phyloP scores from a whole-genome alignment of 2,888 invertebrate genomes.

The Lasioglossum pauxillum region DNA sequence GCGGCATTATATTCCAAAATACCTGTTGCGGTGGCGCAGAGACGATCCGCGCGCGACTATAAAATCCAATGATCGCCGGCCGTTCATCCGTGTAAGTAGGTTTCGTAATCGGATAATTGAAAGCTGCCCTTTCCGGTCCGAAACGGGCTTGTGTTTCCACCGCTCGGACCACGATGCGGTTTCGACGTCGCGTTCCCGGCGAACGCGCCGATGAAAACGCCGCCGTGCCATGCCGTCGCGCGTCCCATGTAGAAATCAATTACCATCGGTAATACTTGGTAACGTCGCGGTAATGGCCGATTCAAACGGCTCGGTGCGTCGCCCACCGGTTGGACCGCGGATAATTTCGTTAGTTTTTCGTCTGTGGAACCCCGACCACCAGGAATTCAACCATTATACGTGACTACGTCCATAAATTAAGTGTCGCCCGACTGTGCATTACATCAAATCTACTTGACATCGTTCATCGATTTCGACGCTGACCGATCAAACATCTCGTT shows the following conservation, averaged over 20 bases:
- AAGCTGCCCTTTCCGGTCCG: conserved; percentile 10
- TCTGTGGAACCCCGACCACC: not conserved
- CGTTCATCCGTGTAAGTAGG: conserved; percentile 45
- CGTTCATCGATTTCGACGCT: not conserved
- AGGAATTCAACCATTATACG: not conserved
- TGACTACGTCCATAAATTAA: not conserved
- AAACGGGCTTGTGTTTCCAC: not conserved
- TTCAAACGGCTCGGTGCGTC: not conserved
- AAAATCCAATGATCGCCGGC: conserved; percentile 37
- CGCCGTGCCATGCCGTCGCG: not conserved
- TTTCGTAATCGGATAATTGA: conserved; percentile 48
- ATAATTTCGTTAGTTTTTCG: not conserved
- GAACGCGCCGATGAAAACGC: not conserved
- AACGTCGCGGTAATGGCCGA: not conserved
- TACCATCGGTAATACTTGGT: not conserved
- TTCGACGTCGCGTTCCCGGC: not conserved
- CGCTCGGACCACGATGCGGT: not conserved
- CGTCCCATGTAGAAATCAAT: conserved; percentile 6
- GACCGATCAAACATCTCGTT: not conserved
- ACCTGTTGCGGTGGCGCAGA: conserved; percentile 56
- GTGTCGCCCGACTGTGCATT: not conserved
- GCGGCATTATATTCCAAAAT: conserved; percentile 55
- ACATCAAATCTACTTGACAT: not conserved
- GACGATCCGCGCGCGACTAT: conserved; percentile 24
- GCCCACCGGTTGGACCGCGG: not conserved